Conservation (phyloP, 1,140 invertebrate genomes). For the Antheraea pernyi region DNA sequence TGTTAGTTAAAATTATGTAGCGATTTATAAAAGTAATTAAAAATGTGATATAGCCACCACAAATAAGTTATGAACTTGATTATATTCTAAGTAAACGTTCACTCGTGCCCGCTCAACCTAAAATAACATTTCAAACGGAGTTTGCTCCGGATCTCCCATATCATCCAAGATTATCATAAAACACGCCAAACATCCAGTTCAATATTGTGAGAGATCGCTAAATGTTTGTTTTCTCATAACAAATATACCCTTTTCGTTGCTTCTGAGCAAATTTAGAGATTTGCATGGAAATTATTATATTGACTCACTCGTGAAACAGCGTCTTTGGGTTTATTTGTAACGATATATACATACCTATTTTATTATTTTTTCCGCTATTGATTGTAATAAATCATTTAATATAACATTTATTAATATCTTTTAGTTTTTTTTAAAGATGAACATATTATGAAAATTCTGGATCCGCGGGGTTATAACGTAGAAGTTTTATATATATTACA, state of each 20-base stretch:
- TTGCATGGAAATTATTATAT: too few species aligned
- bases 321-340: too few species aligned
- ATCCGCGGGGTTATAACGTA: too few species aligned
- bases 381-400: neutral
- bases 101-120: constrained; percentile 3
- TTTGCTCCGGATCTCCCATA: constrained; percentile 6
- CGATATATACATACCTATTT: too few species aligned
- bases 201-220: constrained; percentile 14
- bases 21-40: neutral
- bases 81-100: neutral
- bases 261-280: too few species aligned
- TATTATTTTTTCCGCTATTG: neutral
- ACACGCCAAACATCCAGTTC: constrained; percentile 8
- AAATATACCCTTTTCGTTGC: too few species aligned
- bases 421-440: too few species aligned
- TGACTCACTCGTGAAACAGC: too few species aligned
- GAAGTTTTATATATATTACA: too few species aligned
- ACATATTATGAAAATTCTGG: too few species aligned
- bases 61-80: neutral
- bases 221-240: constrained; percentile 11
- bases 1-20: too few species aligned
- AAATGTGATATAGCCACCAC: neutral
- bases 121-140: constrained; percentile 7
- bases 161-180: constrained; percentile 13
- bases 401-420: too few species aligned